Percentiles rank a stretch among this genome's conserved stretches.
These are phyloP conservation scores for Sycophaga agraensis DNA, from an alignment of 1,140 invertebrate genomes.

Conservation along the genomic window DNA sequence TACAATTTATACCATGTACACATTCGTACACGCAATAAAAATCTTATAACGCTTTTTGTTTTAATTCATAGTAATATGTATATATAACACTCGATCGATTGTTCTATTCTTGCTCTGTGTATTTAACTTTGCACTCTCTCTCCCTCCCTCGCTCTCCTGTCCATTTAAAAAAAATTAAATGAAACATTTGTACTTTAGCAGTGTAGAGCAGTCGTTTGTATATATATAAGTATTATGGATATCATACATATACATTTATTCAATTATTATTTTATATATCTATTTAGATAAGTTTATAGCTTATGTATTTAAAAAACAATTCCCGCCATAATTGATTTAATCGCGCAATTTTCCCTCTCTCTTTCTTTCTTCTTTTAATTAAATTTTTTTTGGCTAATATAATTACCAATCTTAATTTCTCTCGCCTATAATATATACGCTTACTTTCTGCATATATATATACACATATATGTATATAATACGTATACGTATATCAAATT, in stretches of 20 bases:
- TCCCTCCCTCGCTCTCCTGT: constrained; percentile 1
- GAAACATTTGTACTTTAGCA: constrained; percentile 60
- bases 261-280: constrained; percentile 32
- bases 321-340: constrained; percentile 33
- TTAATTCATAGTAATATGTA: constrained; percentile 8
- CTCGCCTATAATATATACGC: background rate
- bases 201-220: constrained; percentile 58
- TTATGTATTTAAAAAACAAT: constrained; percentile 46
- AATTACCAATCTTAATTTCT: constrained; percentile 17
- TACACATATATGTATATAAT: background rate
- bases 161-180: constrained; percentile 53
- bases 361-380: constrained; percentile 16
- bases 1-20: constrained; percentile 8
- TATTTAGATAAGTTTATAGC: constrained; percentile 34
- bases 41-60: constrained; percentile 3
- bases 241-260: constrained; percentile 40
- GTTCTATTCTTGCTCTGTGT: constrained; percentile 8
- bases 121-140: constrained; percentile 2
- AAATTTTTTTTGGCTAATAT: constrained; percentile 9
- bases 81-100: constrained; percentile 18
- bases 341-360: constrained; percentile 30
- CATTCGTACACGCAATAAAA: constrained; percentile 12
- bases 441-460: background rate
- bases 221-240: constrained; percentile 42
- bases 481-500: background rate